Evolutionary conservation across 2,797 vertebrate species (phyloP).

Genomic region (Tamandua tetradactyla): DNA sequence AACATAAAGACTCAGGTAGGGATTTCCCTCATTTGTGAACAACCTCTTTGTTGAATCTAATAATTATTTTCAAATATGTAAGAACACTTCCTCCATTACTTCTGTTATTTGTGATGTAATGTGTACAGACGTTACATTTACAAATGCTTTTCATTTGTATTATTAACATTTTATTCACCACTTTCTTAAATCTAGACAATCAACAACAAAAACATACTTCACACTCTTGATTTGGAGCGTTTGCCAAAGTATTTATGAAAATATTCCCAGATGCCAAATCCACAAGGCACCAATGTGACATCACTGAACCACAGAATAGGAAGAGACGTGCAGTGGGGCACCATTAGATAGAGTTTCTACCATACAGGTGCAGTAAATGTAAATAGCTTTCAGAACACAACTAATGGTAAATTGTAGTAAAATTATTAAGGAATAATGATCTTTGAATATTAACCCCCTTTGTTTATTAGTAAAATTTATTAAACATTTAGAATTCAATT

Average conservation of each 20-base stretch:
- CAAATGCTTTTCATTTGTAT: conserved; percentile 18
- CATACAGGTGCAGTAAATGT: background rate
- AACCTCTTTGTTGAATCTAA: conserved; percentile 23
- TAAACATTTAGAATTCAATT: background rate
- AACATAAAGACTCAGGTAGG: background rate
- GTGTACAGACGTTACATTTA: background rate
- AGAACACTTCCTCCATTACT: background rate
- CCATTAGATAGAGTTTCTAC: background rate
- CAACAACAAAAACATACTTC: background rate
- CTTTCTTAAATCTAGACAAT: conserved; percentile 27
- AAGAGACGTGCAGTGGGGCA: background rate
- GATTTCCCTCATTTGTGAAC: background rate
- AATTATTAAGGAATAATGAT: background rate
- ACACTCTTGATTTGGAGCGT: background rate
- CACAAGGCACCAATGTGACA: background rate
- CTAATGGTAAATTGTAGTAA: background rate
- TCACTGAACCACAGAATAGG: background rate
- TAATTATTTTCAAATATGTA: background rate
- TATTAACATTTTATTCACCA: conserved; percentile 49
- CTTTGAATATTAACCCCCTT: background rate
- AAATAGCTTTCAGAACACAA: background rate
- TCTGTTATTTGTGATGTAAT: background rate
- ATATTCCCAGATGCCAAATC: background rate
- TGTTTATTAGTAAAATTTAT: background rate
- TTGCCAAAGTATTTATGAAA: conserved; percentile 4